Evolutionary conservation across 2,888 invertebrate genomes (phyloP).

Genomic region (Branchellion lobata): DNA sequence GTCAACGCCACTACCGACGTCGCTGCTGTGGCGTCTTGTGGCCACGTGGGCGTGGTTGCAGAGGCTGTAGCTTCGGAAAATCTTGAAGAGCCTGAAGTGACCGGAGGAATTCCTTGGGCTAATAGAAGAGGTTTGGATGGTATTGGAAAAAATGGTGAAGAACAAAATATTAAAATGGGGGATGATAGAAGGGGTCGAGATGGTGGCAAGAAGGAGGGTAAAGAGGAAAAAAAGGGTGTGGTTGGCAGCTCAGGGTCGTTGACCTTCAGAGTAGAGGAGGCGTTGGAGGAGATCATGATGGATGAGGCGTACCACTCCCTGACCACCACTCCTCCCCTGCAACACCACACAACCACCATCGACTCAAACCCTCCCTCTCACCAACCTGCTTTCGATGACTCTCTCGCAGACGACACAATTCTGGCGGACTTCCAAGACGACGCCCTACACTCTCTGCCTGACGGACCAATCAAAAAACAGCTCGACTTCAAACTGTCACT

Average conservation of each 20-base stretch:
- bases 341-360: no score
- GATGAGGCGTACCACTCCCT: background rate
- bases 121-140: background rate
- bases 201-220: no score
- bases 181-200: background rate
- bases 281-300: background rate
- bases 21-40: background rate
- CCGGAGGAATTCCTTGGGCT: background rate
- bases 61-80: no score
- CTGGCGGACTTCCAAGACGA: background rate
- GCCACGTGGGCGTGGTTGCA: no score
- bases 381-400: background rate
- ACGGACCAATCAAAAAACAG: conserved; percentile 40
- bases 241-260: background rate
- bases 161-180: background rate
- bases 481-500: conserved; percentile 31
- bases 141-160: background rate
- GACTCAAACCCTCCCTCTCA: no score
- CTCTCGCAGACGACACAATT: background rate
- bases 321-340: no score
- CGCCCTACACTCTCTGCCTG: background rate
- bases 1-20: background rate
- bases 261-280: conserved; percentile 5
- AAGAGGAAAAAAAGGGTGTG: no score
- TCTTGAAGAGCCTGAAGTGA: background rate